Evolutionary conservation across 2,113 vertebrate species (phyloP).

Genomic region (Varanus salvator): DNA sequence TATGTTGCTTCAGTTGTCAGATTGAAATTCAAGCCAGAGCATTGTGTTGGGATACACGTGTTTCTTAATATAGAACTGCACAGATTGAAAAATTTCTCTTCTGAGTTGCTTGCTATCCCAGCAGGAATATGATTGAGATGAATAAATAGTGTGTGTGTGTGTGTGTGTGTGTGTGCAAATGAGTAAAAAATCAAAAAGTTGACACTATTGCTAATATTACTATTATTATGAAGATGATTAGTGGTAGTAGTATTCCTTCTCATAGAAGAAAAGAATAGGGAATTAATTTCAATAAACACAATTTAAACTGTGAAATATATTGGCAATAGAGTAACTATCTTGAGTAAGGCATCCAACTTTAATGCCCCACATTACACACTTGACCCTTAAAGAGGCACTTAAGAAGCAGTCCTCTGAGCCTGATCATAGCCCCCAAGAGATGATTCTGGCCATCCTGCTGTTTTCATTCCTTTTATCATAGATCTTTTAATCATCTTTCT

Average conservation of each 20-base stretch:
- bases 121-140: not conserved
- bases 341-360: not conserved
- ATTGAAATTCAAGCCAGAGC: slow-evolving; percentile 16
- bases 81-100: slow-evolving; percentile 5
- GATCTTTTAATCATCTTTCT: too few species aligned
- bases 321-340: not conserved
- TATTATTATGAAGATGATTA: not conserved
- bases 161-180: not conserved
- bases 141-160: not conserved
- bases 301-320: not conserved
- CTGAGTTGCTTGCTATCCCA: not conserved
- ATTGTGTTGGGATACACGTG: not conserved
- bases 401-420: not conserved
- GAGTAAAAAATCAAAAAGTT: not conserved
- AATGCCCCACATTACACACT: not conserved
- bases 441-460: too few species aligned
- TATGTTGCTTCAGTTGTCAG: not conserved
- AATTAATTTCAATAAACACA: not conserved
- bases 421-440: too few species aligned
- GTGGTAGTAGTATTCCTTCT: not conserved
- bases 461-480: too few species aligned
- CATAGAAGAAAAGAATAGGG: not conserved
- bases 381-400: not conserved
- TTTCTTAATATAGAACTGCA: slow-evolving; percentile 22
- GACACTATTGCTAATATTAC: not conserved